Evolutionary conservation across 1,140 invertebrate genomes (phyloP).

Genomic region (Aphelenchoides besseyi): DNA sequence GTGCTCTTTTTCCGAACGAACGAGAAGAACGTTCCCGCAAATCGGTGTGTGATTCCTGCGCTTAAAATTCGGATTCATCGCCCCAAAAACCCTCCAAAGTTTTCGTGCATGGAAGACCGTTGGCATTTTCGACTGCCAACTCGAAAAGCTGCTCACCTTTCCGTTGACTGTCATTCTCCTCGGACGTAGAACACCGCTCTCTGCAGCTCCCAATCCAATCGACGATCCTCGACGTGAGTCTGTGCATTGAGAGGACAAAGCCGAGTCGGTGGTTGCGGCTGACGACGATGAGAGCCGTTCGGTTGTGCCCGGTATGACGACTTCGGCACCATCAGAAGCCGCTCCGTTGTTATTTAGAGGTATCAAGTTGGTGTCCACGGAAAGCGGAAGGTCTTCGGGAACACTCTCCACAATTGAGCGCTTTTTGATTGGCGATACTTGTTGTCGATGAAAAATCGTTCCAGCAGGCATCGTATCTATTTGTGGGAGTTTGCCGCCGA

Average conservation of each 20-base stretch:
- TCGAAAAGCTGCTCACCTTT: no score
- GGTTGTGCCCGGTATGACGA: background rate
- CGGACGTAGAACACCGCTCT: background rate
- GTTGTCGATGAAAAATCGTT: background rate
- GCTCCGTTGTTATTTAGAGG: background rate
- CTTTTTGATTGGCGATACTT: background rate
- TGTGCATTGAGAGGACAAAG: background rate
- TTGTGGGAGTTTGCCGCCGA: background rate
- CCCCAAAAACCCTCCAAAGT: no score
- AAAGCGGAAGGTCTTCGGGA: background rate
- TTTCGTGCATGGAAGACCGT: no score
- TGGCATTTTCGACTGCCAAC: no score
- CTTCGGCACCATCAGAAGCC: background rate
- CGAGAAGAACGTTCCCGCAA: no score
- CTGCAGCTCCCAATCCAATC: background rate
- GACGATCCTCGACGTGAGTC: background rate
- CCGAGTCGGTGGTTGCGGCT: slow-evolving; percentile 14
- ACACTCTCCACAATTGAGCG: slow-evolving; percentile 1
- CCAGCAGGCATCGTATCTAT: background rate
- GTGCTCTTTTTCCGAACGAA: no score
- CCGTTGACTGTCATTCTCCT: background rate
- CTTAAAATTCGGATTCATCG: no score
- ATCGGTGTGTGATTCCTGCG: no score
- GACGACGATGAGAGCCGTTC: slow-evolving; percentile 1
- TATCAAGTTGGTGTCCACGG: background rate